phyloP scores from a whole-genome alignment of 53 echinoderm and acorn worm genomes.

The Arbacia lixula region DNA sequence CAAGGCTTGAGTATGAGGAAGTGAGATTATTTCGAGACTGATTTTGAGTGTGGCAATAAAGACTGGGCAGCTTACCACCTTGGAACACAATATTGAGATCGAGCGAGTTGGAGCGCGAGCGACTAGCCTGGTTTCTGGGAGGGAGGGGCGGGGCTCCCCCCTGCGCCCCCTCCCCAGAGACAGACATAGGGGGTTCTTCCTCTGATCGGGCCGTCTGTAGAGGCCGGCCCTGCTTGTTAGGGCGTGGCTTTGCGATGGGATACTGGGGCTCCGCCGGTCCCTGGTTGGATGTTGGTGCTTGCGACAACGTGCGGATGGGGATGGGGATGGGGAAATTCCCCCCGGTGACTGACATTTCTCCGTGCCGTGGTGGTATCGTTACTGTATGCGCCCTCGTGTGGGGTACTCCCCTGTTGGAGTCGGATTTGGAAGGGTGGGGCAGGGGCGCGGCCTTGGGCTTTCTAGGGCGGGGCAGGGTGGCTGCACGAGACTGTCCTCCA shows the following conservation, averaged over 20 bases:
- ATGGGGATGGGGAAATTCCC: too few relatives aligned
- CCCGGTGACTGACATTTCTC: not conserved
- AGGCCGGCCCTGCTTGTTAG: slow-evolving; percentile 1
- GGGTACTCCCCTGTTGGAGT: slow-evolving; percentile 15
- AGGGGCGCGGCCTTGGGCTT: not conserved
- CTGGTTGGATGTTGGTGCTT: too few relatives aligned
- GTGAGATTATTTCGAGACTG: not conserved
- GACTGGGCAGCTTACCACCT: slow-evolving; percentile 51
- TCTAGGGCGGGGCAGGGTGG: not conserved
- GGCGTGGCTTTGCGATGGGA: too few relatives aligned
- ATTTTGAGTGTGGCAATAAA: too few relatives aligned
- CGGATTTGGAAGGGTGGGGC: not conserved
- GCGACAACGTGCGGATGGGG: too few relatives aligned
- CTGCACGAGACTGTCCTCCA: too few relatives aligned
- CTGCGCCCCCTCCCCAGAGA: not conserved
- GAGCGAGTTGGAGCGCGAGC: slow-evolving; percentile 49
- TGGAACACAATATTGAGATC: slow-evolving; percentile 61
- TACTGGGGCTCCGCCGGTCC: too few relatives aligned
- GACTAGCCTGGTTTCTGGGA: slow-evolving; percentile 23
- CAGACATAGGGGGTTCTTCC: not conserved
- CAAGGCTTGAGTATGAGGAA: not conserved
- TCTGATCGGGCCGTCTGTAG: not conserved
- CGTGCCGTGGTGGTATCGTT: not conserved
- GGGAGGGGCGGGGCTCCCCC: slow-evolving; percentile 33
- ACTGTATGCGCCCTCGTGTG: not conserved